phyloP scores from a whole-genome alignment of 2,113 vertebrate species.

The Barbus barbus region DNA sequence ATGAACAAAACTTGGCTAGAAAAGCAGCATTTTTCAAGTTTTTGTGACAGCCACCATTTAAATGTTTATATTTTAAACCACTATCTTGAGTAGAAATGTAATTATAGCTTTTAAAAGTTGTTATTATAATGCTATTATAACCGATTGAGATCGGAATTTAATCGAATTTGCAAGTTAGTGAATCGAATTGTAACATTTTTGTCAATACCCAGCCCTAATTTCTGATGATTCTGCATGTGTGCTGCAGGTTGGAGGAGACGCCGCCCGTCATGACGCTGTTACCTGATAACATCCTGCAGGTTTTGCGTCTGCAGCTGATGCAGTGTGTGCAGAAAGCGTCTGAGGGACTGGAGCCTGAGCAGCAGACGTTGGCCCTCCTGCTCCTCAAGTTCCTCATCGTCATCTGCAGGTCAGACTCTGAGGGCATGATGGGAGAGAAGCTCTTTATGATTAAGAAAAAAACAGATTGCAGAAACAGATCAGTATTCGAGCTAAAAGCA shows the following conservation, averaged over 20 bases:
- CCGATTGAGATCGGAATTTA: too few species aligned
- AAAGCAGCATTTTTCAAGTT: too few species aligned
- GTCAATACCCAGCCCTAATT: too few species aligned
- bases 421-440: not conserved
- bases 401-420: conserved; percentile 86
- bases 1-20: too few species aligned
- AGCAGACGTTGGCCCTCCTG: conserved; percentile 87
- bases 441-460: not conserved
- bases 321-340: conserved; percentile 96
- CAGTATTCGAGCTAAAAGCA: too few species aligned
- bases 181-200: too few species aligned
- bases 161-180: too few species aligned
- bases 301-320: conserved; percentile 89
- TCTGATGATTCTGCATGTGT: not conserved
- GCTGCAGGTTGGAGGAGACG: conserved; percentile 85
- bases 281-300: conserved; percentile 96
- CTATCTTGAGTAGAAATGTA: too few species aligned
- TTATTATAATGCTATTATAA: too few species aligned
- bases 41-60: too few species aligned
- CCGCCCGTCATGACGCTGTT: conserved; percentile 93
- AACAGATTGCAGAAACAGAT: not conserved
- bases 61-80: too few species aligned
- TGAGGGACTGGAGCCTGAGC: conserved; percentile 91
- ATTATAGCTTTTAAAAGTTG: too few species aligned
- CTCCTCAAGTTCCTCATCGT: conserved; percentile 97